Evolutionary conservation across 2,888 invertebrate species (phyloP).

Genomic region (Heliothis peltigera): DNA sequence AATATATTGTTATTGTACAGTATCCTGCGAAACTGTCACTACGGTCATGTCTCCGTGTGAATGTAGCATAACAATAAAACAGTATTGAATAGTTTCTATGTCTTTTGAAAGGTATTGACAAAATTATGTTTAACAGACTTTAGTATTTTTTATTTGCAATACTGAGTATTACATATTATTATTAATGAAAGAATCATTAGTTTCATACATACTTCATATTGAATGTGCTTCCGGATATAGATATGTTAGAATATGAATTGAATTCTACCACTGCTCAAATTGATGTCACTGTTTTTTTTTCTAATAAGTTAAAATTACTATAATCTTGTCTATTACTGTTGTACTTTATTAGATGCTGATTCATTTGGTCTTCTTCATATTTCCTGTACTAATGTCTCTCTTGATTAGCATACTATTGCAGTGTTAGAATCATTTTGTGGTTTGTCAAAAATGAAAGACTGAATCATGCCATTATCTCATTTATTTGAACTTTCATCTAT

Average conservation of each 20-base stretch:
- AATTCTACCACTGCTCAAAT: constrained; percentile 45
- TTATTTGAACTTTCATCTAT: constrained; percentile 80
- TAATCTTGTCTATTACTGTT: neutral
- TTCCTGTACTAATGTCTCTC: constrained; percentile 5
- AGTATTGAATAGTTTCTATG: constrained; percentile 47
- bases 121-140: constrained; percentile 4
- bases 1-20: too few species aligned
- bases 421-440: constrained; percentile 47
- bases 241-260: constrained; percentile 38
- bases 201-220: constrained; percentile 3
- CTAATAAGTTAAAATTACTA: neutral
- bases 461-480: constrained; percentile 83
- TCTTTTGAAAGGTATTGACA: constrained; percentile 7
- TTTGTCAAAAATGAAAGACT: constrained; percentile 83
- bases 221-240: constrained; percentile 69
- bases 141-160: constrained; percentile 24
- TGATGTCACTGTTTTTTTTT: neutral
- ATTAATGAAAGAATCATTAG: constrained; percentile 4
- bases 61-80: too few species aligned
- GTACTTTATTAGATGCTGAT: neutral
- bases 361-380: neutral
- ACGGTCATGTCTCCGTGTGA: too few species aligned
- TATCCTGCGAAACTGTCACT: too few species aligned
- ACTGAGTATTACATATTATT: constrained; percentile 29
- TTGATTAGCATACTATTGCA: constrained; percentile 24